These are phyloP conservation scores for Steinernema khuongi DNA, from an alignment of 1,140 invertebrate genomes.

Conservation along the genomic window DNA sequence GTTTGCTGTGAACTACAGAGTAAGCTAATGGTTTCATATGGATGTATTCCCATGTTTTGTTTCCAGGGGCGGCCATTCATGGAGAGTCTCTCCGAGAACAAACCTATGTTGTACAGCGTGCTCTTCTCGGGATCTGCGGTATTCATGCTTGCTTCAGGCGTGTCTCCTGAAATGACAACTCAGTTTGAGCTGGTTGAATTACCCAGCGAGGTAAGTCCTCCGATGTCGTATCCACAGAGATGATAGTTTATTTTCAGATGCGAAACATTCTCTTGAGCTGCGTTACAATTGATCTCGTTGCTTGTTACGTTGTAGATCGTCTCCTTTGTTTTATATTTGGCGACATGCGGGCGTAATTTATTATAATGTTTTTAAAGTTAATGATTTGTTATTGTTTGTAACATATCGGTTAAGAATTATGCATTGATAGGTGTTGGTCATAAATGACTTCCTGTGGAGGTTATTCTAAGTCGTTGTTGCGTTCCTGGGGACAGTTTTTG, in stretches of 20 bases:
- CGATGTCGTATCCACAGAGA: constrained; percentile 4
- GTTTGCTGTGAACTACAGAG: constrained; percentile 97
- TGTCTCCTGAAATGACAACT: constrained; percentile 59
- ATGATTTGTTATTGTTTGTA: neutral
- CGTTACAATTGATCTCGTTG: constrained; percentile 59
- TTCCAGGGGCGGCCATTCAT: constrained; percentile 91
- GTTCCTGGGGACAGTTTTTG: too few relatives aligned
- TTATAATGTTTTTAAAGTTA: neutral
- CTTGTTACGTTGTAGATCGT: constrained; percentile 60
- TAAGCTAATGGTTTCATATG: constrained; percentile 63
- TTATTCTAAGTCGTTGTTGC: too few relatives aligned
- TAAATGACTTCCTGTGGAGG: too few relatives aligned
- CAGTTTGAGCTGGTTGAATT: constrained; percentile 62
- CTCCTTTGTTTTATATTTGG: constrained; percentile 60
- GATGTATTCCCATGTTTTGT: constrained; percentile 16
- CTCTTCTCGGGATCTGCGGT: constrained; percentile 60
- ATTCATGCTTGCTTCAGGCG: constrained; percentile 59
- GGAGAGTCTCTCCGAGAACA: constrained; percentile 88
- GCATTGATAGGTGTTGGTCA: neutral
- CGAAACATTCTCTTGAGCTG: constrained; percentile 59
- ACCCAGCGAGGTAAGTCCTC: constrained; percentile 58
- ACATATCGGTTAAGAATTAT: neutral
- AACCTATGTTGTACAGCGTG: constrained; percentile 73
- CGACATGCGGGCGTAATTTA: constrained; percentile 42
- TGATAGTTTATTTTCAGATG: constrained; percentile 59